Evolutionary conservation across 2,797 vertebrate species (phyloP).

Genomic region (Aratinga solstitialis): DNA sequence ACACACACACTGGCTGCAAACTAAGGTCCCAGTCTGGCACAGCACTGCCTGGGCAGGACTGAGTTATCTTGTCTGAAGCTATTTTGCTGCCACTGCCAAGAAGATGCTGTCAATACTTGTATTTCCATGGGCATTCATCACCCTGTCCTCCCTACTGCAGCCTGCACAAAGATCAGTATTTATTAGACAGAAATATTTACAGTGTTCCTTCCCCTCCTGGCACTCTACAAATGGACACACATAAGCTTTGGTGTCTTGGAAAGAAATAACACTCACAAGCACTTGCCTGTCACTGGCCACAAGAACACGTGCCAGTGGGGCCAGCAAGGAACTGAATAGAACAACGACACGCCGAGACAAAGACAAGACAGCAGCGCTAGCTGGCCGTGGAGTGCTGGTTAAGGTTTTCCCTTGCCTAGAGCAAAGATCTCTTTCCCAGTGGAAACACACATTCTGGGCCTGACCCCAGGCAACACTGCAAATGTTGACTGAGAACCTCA

Average conservation of each 20-base stretch:
- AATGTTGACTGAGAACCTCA: not conserved
- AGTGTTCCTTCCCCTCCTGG: slow-evolving; percentile 55
- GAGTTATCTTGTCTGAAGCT: not conserved
- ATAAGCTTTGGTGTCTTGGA: slow-evolving; percentile 69
- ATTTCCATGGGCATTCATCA: not conserved
- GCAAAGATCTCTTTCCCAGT: not conserved
- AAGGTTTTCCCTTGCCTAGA: not conserved
- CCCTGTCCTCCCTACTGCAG: slow-evolving; percentile 41
- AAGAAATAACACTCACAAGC: slow-evolving; percentile 60
- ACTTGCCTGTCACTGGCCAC: slow-evolving; percentile 32
- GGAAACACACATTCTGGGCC: not conserved
- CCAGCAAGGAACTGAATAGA: slow-evolving; percentile 15
- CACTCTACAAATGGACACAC: slow-evolving; percentile 50
- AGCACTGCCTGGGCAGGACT: not conserved
- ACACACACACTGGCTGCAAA: not conserved
- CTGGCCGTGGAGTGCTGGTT: not conserved
- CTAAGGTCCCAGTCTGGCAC: not conserved
- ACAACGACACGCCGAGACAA: slow-evolving; percentile 8
- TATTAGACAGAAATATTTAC: slow-evolving; percentile 68
- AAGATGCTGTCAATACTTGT: not conserved
- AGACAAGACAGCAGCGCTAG: not conserved
- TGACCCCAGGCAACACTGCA: not conserved
- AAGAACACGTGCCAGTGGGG: not conserved
- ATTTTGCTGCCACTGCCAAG: not conserved
- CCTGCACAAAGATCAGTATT: slow-evolving; percentile 7